Evolutionary conservation across 2,888 invertebrate species (phyloP).

Genomic region (Spicauda simplicius): DNA sequence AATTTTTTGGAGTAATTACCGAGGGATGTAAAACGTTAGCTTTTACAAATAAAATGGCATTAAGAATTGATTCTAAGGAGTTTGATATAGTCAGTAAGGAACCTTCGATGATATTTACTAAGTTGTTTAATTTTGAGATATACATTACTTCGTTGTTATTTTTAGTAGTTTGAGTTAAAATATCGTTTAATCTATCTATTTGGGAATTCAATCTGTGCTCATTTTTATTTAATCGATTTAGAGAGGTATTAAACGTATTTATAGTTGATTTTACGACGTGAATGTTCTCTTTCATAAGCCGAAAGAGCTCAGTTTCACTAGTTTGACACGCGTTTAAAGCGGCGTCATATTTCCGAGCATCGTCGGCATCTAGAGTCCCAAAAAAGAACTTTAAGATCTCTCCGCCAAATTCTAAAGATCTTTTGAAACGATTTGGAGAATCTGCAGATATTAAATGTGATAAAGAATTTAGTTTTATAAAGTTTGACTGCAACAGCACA

Average conservation of each 20-base stretch:
- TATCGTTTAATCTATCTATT: constrained; percentile 36
- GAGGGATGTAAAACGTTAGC: constrained; percentile 38
- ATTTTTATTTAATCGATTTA: constrained; percentile 41
- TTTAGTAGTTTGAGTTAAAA: constrained; percentile 32
- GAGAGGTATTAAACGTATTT: constrained; percentile 41
- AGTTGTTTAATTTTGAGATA: no score
- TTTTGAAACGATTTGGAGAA: constrained; percentile 19
- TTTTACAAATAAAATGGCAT: constrained; percentile 39
- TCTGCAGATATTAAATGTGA: constrained; percentile 29
- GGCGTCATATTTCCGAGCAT: constrained; percentile 45
- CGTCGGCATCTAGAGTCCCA: constrained; percentile 44
- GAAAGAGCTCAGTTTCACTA: constrained; percentile 40
- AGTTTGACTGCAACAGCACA: not conserved
- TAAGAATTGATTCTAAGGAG: constrained; percentile 35
- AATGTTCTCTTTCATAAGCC: constrained; percentile 39
- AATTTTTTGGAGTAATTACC: constrained; percentile 20
- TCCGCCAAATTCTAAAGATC: constrained; percentile 42
- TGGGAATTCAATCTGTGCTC: constrained; percentile 40
- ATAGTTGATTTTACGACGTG: constrained; percentile 43
- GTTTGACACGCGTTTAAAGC: constrained; percentile 40
- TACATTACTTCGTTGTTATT: constrained; percentile 27
- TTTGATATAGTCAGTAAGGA: constrained; percentile 39
- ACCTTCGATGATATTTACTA: constrained; percentile 32
- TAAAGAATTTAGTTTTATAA: constrained; percentile 21
- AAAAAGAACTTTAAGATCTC: constrained; percentile 41